Conservation (phyloP, 2,113 vertebrate species). For the Cyprinus carpio region DNA sequence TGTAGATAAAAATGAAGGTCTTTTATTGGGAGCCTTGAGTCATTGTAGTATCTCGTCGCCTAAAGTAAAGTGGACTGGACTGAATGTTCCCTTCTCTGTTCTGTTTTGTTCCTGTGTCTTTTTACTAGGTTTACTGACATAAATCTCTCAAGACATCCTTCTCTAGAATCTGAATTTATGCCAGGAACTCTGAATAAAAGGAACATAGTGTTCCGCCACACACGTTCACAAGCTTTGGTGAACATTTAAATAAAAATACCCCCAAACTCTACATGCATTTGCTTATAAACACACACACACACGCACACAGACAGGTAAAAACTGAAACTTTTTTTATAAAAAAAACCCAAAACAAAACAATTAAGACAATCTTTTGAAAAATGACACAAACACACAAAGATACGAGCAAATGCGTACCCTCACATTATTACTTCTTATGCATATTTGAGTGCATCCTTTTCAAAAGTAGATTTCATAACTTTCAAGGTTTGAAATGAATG, state of each 20-base stretch:
- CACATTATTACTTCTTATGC: not conserved
- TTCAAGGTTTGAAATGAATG: not conserved
- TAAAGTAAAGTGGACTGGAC: conserved; percentile 53
- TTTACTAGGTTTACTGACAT: conserved; percentile 56
- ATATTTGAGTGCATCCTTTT: too few species aligned
- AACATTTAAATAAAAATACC: conserved; percentile 49
- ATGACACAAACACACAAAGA: conserved; percentile 4
- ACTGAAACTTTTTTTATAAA: not conserved
- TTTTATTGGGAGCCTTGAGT: conserved; percentile 62
- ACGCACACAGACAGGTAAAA: not conserved
- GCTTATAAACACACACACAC: not conserved
- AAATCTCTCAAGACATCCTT: conserved; percentile 37
- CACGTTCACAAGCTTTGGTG: conserved; percentile 47
- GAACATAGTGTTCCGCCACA: conserved; percentile 78
- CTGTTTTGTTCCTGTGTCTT: conserved; percentile 66
- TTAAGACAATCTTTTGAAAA: not conserved
- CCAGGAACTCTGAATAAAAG: conserved; percentile 76
- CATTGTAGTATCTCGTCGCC: conserved; percentile 53
- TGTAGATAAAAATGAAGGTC: conserved; percentile 59
- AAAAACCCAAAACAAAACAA: too few species aligned
- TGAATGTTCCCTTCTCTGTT: conserved; percentile 61
- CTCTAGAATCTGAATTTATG: conserved; percentile 57
- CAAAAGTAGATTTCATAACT: too few species aligned
- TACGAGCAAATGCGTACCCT: not conserved
- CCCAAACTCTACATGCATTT: conserved; percentile 1